Conservation (phyloP, 1,140 invertebrate genomes). For the Macrobrachium nipponense region DNA sequence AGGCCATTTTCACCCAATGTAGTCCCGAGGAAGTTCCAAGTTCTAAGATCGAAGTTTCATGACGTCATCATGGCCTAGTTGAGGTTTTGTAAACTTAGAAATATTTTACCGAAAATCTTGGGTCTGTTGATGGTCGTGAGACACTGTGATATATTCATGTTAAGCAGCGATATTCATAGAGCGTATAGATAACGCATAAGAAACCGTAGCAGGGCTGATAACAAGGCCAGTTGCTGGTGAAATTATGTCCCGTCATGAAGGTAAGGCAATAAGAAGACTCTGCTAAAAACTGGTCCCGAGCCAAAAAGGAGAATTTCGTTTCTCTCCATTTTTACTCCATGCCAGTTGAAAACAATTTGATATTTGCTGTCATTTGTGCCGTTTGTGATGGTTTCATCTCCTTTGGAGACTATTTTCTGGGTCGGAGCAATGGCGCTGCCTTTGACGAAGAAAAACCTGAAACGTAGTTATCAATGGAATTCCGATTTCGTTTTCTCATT, state of each 20-base stretch:
- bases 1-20: constrained; percentile 29
- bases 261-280: constrained; percentile 14
- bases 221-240: constrained; percentile 17
- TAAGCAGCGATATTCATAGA: constrained; percentile 52
- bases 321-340: too few relatives aligned
- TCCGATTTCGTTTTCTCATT: too few relatives aligned
- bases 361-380: constrained; percentile 9
- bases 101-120: constrained; percentile 51
- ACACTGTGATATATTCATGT: constrained; percentile 56
- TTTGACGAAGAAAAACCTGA: too few relatives aligned
- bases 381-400: background rate
- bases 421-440: too few relatives aligned
- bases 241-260: constrained; percentile 60
- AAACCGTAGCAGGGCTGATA: constrained; percentile 42
- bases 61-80: constrained; percentile 60
- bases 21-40: constrained; percentile 53
- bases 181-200: constrained; percentile 55
- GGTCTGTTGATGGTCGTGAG: constrained; percentile 54
- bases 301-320: constrained; percentile 11
- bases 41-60: constrained; percentile 60
- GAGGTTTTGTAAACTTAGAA: constrained; percentile 50
- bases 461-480: too few relatives aligned
- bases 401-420: too few relatives aligned
- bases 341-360: too few relatives aligned
- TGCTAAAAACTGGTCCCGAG: constrained; percentile 12